Percentiles rank a stretch among this genome's conserved stretches.
phyloP scores from a whole-genome alignment of 2,797 vertebrate species.

The Alca torda region DNA sequence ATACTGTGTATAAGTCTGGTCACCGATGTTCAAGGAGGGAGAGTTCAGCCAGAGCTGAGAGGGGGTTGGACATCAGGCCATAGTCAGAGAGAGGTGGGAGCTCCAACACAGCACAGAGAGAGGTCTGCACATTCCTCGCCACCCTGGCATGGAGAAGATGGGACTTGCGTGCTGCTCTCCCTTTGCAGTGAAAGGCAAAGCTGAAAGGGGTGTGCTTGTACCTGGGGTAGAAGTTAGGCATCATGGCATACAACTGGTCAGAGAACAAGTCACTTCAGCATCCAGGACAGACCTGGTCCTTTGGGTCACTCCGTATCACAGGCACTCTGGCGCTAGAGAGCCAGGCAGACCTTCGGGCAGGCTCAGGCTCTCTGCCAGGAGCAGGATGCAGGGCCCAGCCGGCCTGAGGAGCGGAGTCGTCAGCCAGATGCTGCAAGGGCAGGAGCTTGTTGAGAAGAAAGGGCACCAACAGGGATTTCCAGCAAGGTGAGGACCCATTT shows the following conservation, averaged over 20 bases:
- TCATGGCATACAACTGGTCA: neutral
- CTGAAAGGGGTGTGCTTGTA: neutral
- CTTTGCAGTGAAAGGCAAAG: neutral
- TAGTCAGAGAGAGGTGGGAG: neutral
- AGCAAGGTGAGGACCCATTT: neutral
- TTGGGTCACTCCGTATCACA: neutral
- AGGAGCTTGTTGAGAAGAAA: neutral
- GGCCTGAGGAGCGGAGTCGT: neutral
- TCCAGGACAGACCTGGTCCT: neutral
- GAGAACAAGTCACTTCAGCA: neutral
- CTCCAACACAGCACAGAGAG: neutral
- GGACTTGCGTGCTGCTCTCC: neutral
- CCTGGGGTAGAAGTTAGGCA: neutral
- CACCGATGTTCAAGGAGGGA: neutral
- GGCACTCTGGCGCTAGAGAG: accelerated
- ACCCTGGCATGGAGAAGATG: neutral
- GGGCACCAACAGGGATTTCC: accelerated
- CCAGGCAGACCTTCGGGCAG: accelerated
- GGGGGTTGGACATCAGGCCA: neutral
- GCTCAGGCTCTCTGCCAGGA: neutral
- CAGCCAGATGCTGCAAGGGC: neutral
- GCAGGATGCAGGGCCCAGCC: neutral
- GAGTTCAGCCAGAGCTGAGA: neutral
- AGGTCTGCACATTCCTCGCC: neutral
- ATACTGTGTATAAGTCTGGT: neutral